Percentiles rank a stretch among this genome's conserved stretches.
These are phyloP conservation scores for Ptychadena robeensis DNA, from an alignment of 2,797 vertebrate genomes.

Conservation along the genomic window DNA sequence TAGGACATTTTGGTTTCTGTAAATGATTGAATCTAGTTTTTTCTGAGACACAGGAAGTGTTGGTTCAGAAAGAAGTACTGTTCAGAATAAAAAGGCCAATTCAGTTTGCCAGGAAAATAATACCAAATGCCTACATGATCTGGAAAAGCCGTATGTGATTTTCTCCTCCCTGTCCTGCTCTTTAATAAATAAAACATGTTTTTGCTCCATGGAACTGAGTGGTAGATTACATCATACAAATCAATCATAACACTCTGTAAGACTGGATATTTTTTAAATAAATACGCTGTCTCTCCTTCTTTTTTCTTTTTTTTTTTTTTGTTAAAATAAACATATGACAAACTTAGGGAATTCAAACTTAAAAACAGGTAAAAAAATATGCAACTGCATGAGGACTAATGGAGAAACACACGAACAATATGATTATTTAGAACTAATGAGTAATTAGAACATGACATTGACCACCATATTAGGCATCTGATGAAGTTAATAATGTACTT, in stretches of 20 bases:
- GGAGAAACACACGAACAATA: no score
- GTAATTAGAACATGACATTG: no score
- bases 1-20: not conserved
- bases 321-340: not conserved
- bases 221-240: not conserved
- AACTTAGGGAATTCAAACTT: no score
- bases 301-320: not conserved
- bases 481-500: no score
- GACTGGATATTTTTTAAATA: not conserved
- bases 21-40: not conserved
- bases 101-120: not conserved
- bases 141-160: not conserved
- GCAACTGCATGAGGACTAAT: no score
- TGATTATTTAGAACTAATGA: no score
- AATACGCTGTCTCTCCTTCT: not conserved
- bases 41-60: not conserved
- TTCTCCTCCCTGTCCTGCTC: not conserved
- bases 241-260: not conserved
- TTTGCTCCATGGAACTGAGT: not conserved
- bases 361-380: not conserved
- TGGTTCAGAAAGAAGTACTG: not conserved
- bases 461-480: no score
- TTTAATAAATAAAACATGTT: conserved; percentile 3
- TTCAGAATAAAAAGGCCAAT: not conserved
- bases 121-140: not conserved